Evolutionary conservation across 2,797 vertebrate genomes (phyloP).

Genomic region (Aphelocoma californica): DNA sequence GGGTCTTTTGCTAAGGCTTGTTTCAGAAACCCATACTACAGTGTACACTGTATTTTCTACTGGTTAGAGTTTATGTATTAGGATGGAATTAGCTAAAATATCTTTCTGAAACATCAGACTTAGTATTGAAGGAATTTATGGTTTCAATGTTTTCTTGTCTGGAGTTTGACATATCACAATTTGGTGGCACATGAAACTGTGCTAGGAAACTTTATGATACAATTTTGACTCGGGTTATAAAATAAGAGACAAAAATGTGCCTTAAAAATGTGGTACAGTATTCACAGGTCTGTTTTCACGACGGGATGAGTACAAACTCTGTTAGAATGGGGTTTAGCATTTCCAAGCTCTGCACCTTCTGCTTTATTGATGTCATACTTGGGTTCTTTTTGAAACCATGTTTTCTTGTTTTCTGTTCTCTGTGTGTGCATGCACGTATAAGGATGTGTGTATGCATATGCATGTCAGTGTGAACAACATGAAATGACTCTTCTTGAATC

Average conservation of each 20-base stretch:
- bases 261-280: background rate
- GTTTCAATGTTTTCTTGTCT: background rate
- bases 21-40: background rate
- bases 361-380: background rate
- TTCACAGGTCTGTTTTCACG: background rate
- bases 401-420: background rate
- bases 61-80: background rate
- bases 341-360: background rate
- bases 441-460: background rate
- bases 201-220: background rate
- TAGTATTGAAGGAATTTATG: background rate
- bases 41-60: background rate
- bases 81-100: background rate
- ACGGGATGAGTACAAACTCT: background rate
- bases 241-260: background rate
- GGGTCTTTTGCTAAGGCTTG: background rate
- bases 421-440: background rate
- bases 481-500: background rate
- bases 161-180: background rate
- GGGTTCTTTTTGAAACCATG: background rate
- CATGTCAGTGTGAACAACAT: background rate
- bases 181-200: background rate
- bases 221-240: background rate
- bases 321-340: background rate
- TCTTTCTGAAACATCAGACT: background rate